A percentile compares a stretch with the other conserved stretches of the same genome.
Evolutionary conservation across 2,113 vertebrate genomes (phyloP).

Genomic region (Lampris megalopsis): DNA sequence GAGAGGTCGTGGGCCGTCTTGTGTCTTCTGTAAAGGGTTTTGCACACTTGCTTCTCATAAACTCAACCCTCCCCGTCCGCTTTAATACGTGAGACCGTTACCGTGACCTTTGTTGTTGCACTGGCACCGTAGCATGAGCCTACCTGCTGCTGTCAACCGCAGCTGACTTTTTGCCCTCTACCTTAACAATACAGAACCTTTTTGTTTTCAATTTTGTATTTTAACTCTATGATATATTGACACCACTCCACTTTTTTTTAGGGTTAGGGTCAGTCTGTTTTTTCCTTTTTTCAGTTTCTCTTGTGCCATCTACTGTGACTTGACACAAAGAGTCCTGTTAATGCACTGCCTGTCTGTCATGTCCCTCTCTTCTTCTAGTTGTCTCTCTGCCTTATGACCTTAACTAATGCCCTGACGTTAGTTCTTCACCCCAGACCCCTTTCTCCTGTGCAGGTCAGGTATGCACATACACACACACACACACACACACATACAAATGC

Average conservation of each 20-base stretch:
- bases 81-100: neutral
- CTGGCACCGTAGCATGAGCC: neutral
- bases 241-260: slow-evolving; percentile 14
- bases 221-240: neutral
- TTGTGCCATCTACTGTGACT: too few relatives aligned
- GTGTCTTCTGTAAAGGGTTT: slow-evolving; percentile 47
- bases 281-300: too few relatives aligned
- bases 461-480: too few relatives aligned
- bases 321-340: too few relatives aligned
- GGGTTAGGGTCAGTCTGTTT: too few relatives aligned
- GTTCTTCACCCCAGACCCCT: too few relatives aligned
- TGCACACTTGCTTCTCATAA: slow-evolving; percentile 1
- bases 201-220: too few relatives aligned
- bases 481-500: too few relatives aligned
- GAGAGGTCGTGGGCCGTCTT: neutral
- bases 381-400: neutral
- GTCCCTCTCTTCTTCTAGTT: neutral
- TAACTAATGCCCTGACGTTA: neutral
- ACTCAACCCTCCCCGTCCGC: neutral
- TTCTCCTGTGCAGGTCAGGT: neutral
- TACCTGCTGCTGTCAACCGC: neutral
- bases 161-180: neutral
- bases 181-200: too few relatives aligned
- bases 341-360: neutral
- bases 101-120: neutral